Evolutionary conservation across 2,113 vertebrate species (phyloP).

Genomic region (Odocoileus virginianus): DNA sequence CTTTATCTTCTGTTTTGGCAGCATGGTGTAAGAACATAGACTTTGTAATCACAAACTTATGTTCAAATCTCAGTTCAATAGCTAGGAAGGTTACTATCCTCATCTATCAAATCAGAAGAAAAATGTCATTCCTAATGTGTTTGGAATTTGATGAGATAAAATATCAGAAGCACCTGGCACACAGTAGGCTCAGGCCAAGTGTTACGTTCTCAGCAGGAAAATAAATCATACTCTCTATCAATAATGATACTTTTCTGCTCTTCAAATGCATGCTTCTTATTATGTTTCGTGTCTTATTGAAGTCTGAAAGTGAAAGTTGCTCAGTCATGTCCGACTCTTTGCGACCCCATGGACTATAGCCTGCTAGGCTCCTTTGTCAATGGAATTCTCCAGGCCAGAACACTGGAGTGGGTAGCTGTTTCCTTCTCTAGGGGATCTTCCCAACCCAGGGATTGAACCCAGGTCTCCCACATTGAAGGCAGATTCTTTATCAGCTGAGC

Average conservation of each 20-base stretch:
- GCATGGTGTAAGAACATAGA: background rate
- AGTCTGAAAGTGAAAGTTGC: background rate
- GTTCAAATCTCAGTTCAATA: background rate
- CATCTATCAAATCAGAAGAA: background rate
- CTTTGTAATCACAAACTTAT: background rate
- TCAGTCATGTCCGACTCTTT: background rate
- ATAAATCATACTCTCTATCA: background rate
- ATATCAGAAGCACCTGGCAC: background rate
- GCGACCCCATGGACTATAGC: background rate
- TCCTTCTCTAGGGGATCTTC: background rate
- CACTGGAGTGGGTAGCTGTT: background rate
- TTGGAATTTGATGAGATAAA: too few relatives aligned
- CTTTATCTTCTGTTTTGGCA: background rate
- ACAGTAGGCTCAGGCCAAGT: background rate
- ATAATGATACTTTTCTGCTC: background rate
- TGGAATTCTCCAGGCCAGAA: background rate
- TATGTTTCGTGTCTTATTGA: background rate
- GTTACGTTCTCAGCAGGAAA: background rate
- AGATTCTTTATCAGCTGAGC: background rate
- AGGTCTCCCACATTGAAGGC: background rate
- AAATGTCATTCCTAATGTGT: background rate
- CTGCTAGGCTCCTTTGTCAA: background rate
- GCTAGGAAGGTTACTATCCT: background rate
- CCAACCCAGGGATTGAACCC: background rate
- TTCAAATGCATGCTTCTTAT: background rate